Evolutionary conservation across 2,797 vertebrate species (phyloP).

Genomic region (Ibycter americanus): DNA sequence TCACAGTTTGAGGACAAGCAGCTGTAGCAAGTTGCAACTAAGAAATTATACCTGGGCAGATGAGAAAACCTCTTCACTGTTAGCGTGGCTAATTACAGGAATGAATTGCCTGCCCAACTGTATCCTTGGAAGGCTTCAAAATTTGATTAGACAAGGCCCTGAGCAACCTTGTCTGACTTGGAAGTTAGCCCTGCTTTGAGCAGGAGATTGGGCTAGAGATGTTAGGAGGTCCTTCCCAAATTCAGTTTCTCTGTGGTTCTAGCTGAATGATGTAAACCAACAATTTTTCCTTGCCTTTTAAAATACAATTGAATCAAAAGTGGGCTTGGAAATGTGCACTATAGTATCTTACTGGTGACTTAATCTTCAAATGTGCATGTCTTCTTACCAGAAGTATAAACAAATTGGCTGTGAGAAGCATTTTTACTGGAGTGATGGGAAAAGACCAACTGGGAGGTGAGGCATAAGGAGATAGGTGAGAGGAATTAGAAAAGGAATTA

Average conservation of each 20-base stretch:
- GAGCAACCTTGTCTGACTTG: not conserved
- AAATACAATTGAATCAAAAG: not conserved
- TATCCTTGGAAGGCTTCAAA: not conserved
- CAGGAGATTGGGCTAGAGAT: not conserved
- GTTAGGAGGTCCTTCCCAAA: not conserved
- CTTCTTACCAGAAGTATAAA: not conserved
- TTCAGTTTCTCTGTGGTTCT: rapidly evolving
- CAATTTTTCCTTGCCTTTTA: not conserved
- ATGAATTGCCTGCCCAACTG: not conserved
- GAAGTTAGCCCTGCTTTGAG: not conserved
- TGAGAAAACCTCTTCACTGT: not conserved
- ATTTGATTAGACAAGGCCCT: not conserved
- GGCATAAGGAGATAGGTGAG: not conserved
- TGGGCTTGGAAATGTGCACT: not conserved
- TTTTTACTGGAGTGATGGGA: not conserved
- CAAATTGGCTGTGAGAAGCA: not conserved
- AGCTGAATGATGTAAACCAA: not conserved
- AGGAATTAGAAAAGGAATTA: not conserved
- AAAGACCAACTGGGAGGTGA: not conserved
- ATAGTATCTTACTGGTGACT: not conserved
- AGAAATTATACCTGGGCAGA: not conserved
- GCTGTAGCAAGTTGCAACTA: not conserved
- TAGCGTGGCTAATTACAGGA: not conserved
- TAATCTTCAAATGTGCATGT: not conserved
- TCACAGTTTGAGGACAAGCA: not conserved